phyloP scores from a whole-genome alignment of 2,888 invertebrate species.

The Acrocera orbiculus region DNA sequence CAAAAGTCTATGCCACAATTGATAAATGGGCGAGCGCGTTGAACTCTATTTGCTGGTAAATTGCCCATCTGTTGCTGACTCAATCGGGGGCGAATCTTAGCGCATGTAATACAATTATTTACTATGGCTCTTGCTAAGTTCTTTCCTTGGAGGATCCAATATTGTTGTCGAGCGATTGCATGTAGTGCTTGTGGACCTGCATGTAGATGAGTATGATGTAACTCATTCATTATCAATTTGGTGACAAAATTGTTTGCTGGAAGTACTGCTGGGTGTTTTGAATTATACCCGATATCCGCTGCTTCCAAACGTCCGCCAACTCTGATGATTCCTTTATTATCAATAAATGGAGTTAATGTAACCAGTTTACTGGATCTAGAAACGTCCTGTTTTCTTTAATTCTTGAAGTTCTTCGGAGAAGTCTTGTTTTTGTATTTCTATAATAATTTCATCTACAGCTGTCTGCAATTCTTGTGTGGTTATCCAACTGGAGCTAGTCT shows the following conservation, averaged over 20 bases:
- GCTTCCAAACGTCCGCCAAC: constrained; percentile 16
- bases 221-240: constrained; percentile 8
- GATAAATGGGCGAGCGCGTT: constrained; percentile 6
- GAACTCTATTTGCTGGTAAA: constrained; percentile 12
- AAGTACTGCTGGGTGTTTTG: constrained; percentile 14
- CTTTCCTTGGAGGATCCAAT: constrained; percentile 14
- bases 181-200: constrained; percentile 2
- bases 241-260: constrained; percentile 10
- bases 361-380: too few species aligned
- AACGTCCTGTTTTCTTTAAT: too few species aligned
- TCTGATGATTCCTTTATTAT: constrained; percentile 13
- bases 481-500: too few species aligned
- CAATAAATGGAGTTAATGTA: constrained; percentile 11
- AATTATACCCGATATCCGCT: constrained; percentile 9
- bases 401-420: too few species aligned
- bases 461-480: too few species aligned
- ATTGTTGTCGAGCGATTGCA: constrained; percentile 11
- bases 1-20: constrained; percentile 8
- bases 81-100: constrained; percentile 6
- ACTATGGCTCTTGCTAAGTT: constrained; percentile 8
- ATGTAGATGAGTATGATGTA: neutral
- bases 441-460: too few species aligned
- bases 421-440: too few species aligned
- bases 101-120: constrained; percentile 12
- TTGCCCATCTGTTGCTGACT: constrained; percentile 16